Evolutionary conservation across 37 sponge, comb jelly and placozoan species (phyloP), one percentile per base, ranked within the genome.

Genomic region (Mnemiopsis leidyi): DNA sequence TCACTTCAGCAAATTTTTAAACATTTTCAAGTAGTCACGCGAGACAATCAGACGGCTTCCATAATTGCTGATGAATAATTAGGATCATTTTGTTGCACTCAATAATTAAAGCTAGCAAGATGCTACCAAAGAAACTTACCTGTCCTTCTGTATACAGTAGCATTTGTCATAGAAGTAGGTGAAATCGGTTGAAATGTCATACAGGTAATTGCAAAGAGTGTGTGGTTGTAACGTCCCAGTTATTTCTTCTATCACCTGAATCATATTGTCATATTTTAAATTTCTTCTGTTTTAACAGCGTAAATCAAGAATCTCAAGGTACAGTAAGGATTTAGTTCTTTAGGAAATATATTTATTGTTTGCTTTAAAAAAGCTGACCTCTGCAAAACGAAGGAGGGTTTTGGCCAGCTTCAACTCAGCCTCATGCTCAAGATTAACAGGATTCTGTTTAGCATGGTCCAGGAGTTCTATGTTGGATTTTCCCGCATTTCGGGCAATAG

Each of bases 151-250:
- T 0, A 98, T 95, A 94, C 99, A 98, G 93, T 98, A 98, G 92
- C 97, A 97, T 76, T 88, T 95, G 40, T 98, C 99, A 76, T 98
- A 98, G 94, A 98, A 98, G 68, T 96, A 96, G 16, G 96, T 95
- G 92, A 98, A 97, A 0, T 93, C 95, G 0, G 95, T 95, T 39
- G 95, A 95, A 37, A 98, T 92, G 38, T 98, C 99, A 69, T 98
- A 98, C 31, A 95, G 69, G 92, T 97, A 97, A 69, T 98, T 96
- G 68, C 99, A 98, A 38, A 98, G 93, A 0, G 69, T 31, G 94
- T 98, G 99, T 13, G 96, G 96, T 76, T 36, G 92, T 1, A 98
- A 95, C 29, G 90, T 85, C 61, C 36, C 90, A 9, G 90, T 23
- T 26, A 85, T 85, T 67, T 85, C 90, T 33, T 85, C 90, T 39